A percentile compares a stretch with the other conserved stretches of the same genome.
Evolutionary conservation across 2,888 invertebrate species (phyloP).

Genomic region (Polydrusus tereticollis): DNA sequence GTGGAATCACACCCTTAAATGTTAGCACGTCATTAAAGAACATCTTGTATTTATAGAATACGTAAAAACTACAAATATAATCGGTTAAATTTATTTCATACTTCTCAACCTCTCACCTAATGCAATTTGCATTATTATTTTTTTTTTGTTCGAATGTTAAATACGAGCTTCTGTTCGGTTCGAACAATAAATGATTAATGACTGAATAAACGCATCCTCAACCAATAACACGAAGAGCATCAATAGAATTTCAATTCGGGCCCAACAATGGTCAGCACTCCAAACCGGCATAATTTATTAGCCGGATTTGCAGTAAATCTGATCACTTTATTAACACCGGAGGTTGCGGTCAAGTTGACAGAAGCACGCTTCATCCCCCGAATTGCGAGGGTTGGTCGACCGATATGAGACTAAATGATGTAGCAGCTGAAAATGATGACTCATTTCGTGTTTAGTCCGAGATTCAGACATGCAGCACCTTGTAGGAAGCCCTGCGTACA

Average conservation of each 20-base stretch:
- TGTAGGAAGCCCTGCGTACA: too few relatives aligned
- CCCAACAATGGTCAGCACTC: constrained; percentile 51
- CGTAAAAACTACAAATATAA: too few relatives aligned
- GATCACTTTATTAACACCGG: constrained; percentile 56
- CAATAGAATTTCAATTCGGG: constrained; percentile 44
- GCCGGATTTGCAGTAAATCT: constrained; percentile 51
- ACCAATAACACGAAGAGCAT: constrained; percentile 34
- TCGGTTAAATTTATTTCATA: too few relatives aligned
- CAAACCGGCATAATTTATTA: constrained; percentile 51
- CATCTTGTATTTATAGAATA: too few relatives aligned
- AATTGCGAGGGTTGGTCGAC: constrained; percentile 36
- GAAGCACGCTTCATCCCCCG: constrained; percentile 42
- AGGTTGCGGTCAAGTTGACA: constrained; percentile 52
- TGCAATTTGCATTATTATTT: too few relatives aligned
- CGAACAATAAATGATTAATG: constrained; percentile 34
- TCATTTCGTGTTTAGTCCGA: constrained; percentile 38
- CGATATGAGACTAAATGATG: constrained; percentile 32
- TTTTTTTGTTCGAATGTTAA: too few relatives aligned
- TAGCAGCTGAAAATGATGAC: constrained; percentile 46
- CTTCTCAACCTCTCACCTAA: too few relatives aligned
- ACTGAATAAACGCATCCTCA: constrained; percentile 36
- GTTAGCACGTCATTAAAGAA: too few relatives aligned
- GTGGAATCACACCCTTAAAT: too few relatives aligned
- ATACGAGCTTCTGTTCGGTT: too few relatives aligned
- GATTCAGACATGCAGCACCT: neutral